Conservation (phyloP, 2,113 vertebrate species). For the Psilopogon haemacephalus region DNA sequence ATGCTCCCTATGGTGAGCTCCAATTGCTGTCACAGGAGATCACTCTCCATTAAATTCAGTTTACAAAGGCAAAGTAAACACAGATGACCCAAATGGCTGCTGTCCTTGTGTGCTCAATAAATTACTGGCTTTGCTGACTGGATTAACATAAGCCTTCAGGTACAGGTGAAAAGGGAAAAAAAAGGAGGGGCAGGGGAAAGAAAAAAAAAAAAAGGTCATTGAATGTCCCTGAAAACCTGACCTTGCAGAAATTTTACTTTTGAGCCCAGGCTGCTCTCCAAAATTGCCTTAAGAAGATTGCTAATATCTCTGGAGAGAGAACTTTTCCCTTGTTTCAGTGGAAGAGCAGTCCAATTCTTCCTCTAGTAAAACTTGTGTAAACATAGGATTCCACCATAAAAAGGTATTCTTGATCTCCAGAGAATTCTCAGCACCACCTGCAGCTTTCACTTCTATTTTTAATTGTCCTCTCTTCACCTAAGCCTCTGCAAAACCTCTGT, state of each 20-base stretch:
- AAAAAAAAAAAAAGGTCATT: neutral
- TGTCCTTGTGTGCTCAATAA: constrained; percentile 27
- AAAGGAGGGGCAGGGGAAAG: neutral
- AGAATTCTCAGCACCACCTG: neutral
- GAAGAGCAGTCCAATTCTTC: neutral
- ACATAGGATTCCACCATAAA: neutral
- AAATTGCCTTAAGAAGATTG: neutral
- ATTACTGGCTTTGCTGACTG: constrained; percentile 32
- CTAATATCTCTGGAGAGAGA: neutral
- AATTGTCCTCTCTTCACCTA: neutral
- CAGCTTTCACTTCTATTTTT: neutral
- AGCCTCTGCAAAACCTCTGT: constrained; percentile 14
- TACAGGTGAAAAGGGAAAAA: neutral
- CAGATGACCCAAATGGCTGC: neutral
- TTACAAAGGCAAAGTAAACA: constrained; percentile 69
- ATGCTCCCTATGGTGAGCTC: constrained; percentile 47
- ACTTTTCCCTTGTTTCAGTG: neutral
- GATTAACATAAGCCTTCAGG: constrained; percentile 31
- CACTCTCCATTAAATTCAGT: constrained; percentile 67
- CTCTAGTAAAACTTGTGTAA: constrained; percentile 10
- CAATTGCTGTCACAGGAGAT: constrained; percentile 61
- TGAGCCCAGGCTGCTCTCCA: neutral
- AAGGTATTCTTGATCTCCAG: neutral
- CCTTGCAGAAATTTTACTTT: neutral
- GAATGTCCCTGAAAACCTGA: neutral